Conservation (phyloP, 2,888 invertebrate species). For the Gymnoscelis rufifasciata region DNA sequence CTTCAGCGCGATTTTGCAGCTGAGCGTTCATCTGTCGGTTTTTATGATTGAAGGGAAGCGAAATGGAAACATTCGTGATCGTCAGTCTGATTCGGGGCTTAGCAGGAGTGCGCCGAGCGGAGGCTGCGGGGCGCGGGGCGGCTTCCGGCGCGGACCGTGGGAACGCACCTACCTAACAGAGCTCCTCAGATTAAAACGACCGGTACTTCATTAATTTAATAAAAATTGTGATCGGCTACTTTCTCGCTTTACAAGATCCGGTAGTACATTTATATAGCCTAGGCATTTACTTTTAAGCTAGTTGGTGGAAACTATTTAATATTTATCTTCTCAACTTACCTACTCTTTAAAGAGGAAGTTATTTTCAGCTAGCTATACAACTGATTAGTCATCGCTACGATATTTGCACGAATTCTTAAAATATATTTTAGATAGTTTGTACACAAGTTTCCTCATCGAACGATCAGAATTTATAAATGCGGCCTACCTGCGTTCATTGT, state of each 20-base stretch:
- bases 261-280: not conserved
- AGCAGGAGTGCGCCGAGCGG: constrained; percentile 46
- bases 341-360: constrained; percentile 8
- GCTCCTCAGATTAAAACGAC: constrained; percentile 67
- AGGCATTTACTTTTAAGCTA: constrained; percentile 1
- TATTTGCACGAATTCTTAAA: not conserved
- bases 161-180: constrained; percentile 71
- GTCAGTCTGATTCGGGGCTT: constrained; percentile 64
- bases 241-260: constrained; percentile 32
- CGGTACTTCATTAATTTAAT: constrained; percentile 66
- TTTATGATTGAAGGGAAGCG: constrained; percentile 52
- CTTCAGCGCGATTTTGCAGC: constrained; percentile 57
- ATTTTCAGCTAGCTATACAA: constrained; percentile 6
- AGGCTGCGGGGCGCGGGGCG: constrained; percentile 41
- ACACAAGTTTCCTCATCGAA: constrained; percentile 1
- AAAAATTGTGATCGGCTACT: constrained; percentile 54
- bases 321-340: constrained; percentile 6
- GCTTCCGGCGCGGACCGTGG: constrained; percentile 75
- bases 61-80: constrained; percentile 56
- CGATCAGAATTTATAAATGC: constrained; percentile 3
- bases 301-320: constrained; percentile 15
- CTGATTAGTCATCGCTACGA: not conserved
- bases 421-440: not conserved
- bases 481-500: constrained; percentile 21
- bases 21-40: constrained; percentile 51